phyloP scores from a whole-genome alignment of 2,888 invertebrate genomes.

The Drosophila borborema region DNA sequence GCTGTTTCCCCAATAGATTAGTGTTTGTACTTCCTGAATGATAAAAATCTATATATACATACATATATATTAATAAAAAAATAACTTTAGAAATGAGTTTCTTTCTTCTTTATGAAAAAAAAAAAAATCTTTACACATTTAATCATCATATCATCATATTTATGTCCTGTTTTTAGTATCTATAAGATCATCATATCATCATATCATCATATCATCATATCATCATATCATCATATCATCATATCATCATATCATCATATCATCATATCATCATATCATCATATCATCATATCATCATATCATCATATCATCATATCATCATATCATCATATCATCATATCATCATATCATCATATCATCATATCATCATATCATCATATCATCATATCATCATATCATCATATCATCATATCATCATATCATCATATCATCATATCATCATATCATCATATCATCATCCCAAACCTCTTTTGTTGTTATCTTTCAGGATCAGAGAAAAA shows the following conservation, averaged over 20 bases:
- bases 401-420: neutral
- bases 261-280: neutral
- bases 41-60: neutral
- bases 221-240: no score
- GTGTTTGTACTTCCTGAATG: neutral
- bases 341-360: slow-evolving; percentile 1
- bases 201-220: no score
- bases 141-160: no score
- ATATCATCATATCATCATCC: neutral
- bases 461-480: no score
- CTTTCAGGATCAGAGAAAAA: no score
- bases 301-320: neutral
- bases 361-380: slow-evolving; percentile 1
- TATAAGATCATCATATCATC: no score
- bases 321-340: neutral
- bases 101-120: no score
- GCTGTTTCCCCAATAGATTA: neutral
- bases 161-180: no score
- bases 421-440: slow-evolving; percentile 2
- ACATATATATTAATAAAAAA: neutral
- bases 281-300: neutral
- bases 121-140: no score
- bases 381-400: slow-evolving; percentile 1
- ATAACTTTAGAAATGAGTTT: neutral
- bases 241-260: no score